Conservation (phyloP, 2,797 vertebrate species). For the Helostoma temminkii region DNA sequence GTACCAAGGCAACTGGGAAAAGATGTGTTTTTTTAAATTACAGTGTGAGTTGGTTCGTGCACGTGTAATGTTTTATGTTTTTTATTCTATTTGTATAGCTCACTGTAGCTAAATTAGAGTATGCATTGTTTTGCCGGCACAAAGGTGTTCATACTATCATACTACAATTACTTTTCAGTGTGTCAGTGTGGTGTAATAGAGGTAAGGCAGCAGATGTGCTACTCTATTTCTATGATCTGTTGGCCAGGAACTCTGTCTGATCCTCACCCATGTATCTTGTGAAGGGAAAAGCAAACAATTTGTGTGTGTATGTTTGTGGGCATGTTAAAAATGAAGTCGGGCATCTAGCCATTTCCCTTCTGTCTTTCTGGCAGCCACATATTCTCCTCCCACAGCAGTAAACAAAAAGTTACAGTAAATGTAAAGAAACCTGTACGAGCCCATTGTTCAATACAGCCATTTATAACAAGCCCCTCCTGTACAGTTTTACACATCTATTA, state of each 20-base stretch:
- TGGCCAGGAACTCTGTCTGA: constrained; percentile 17
- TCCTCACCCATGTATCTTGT: constrained; percentile 29
- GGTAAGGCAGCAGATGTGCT: constrained; percentile 41
- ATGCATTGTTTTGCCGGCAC: neutral
- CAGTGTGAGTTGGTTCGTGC: neutral
- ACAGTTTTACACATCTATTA: too few species aligned
- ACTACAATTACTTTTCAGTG: neutral
- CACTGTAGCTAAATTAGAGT: neutral
- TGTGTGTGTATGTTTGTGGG: neutral
- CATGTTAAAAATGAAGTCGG: neutral
- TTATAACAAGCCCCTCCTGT: neutral
- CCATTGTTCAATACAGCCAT: neutral
- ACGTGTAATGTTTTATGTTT: too few species aligned
- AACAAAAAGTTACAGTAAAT: neutral
- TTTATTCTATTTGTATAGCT: neutral
- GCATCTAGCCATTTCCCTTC: neutral
- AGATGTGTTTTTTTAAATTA: neutral
- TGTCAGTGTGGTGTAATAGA: neutral
- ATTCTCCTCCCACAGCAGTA: neutral
- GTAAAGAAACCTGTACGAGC: too few species aligned
- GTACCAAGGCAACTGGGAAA: neutral
- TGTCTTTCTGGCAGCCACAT: too few species aligned
- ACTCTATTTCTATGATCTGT: constrained; percentile 14
- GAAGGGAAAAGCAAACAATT: constrained; percentile 27
- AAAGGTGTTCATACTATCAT: neutral